Base-by-base conservation (phyloP, 2,113 vertebrate species). In the Mellivora capensis region DNA sequence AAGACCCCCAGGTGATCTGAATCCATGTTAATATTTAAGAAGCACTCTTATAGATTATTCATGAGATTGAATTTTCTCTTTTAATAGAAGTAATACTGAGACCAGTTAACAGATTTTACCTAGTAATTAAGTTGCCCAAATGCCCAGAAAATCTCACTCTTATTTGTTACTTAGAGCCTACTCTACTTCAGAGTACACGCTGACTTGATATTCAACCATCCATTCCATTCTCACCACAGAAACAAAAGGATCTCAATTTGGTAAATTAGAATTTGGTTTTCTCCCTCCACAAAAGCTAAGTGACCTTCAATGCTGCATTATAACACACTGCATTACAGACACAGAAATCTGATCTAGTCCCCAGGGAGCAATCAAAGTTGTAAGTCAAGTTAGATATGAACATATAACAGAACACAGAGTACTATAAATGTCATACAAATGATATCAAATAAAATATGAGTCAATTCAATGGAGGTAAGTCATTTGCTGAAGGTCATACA, bases 331-430 rank as follows among this genome's bases (percentile, higher is more conserved):
- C 21, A 8, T 47, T 57, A 57, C 0, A 2, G 31, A n/a, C 29
- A 82, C 1, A 96, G 27, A 42, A 94, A 89, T 93, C 39, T 13
- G 1, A 79, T 72, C 21, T 27, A 61, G 27, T 91, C 82, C 57
- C 89, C 82, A 87, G 87, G 69, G 52, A 93, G 67, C 89, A 95
- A 80, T 69, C 31, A 57, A 49, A 81, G 64, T 83, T 82, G 1
- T 83, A 90, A 96, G 90, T 74, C 74, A 94, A 62, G 37, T 82
- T 80, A 97, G 89, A 87, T 62, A 27, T n/a, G 52, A 93, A 95
- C 49, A 90, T 34, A 64, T 88, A 64, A 94, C 47, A 29, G 5
- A 91, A 88, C 72, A 91, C 29, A 86, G 64, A 86, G 72, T 49
- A 54, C 39, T 54, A 67, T 72, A 95, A 91, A 84, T 81, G 88